Base-by-base conservation (phyloP, 1,140 invertebrate species). In the Ptiloglossa arizonensis region DNA sequence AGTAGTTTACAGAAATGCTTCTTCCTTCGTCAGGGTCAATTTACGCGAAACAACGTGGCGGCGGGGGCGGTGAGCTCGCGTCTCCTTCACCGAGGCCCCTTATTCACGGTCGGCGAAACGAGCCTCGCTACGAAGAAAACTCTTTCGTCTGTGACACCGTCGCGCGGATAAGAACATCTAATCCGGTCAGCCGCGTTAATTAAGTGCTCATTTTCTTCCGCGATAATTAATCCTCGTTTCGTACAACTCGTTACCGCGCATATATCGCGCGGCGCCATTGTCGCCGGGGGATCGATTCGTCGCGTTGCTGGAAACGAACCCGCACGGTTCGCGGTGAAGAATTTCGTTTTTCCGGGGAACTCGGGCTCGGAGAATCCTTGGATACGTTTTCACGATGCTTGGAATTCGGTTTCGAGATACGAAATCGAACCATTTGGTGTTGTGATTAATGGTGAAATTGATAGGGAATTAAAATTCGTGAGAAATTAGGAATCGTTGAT, bases 1-100 rank as follows among this genome's bases (percentile, higher is more conserved):
- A 76, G 67, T 77, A 80, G 80, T 82, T 82, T 82, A 71, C 75
- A 83, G 73, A 83, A 56, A 79, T 82, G 63, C 76, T 83, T n/a
- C n/a, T n/a, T 73, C 60, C 69, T 79, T 74, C 69, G 59, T 64
- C 70, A 75, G 82, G 71, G 82, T 84, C 81, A 83, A 83, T 84
- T 84, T 84, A 70, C 76, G 73, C 67, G 82, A 80, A 83, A 60
- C 46, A 78, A n/a, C n/a, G n/a, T n/a, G n/a, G 41, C 44, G 46
- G 38, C 35, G 54, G 15, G 9, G 41, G n/a, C 32, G 57, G 38
- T 48, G 44, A 32, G 56, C 19, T 13, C 35, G 67, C 32, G n/a
- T 57, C 70, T 57, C 13, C 52, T 27, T 59, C 29, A 60, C 22
- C 50, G 19, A n/a, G 52, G 6, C 32, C 35, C 27, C 75, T 79